phyloP scores from a whole-genome alignment of 2,113 vertebrate genomes.

The Morone chrysops region DNA sequence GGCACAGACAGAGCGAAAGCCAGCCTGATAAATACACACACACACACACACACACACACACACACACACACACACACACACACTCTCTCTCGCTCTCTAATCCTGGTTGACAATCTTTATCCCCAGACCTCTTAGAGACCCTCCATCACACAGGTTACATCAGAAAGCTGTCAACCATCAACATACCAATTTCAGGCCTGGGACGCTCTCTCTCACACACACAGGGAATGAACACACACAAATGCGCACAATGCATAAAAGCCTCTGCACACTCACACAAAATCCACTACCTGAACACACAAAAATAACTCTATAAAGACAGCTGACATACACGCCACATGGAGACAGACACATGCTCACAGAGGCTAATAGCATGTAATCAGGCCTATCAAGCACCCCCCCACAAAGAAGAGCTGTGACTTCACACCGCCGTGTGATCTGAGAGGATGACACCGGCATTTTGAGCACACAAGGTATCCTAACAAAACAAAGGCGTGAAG shows the following conservation, averaged over 20 bases:
- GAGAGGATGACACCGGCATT: not conserved
- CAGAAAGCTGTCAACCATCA: conserved; percentile 51
- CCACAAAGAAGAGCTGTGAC: conserved; percentile 30
- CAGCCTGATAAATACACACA: not conserved
- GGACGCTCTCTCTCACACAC: not conserved
- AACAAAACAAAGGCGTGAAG: conserved; percentile 22
- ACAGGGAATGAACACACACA: not conserved
- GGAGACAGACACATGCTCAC: not conserved
- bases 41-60: not conserved
- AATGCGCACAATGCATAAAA: not conserved
- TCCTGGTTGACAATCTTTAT: conserved; percentile 52
- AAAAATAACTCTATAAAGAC: not conserved
- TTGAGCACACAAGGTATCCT: not conserved
- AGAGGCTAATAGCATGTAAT: conserved; percentile 32
- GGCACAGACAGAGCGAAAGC: conserved; percentile 15
- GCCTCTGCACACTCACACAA: conserved; percentile 13
- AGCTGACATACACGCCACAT: not conserved
- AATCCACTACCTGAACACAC: not conserved
- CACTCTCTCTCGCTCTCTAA: conserved; percentile 16
- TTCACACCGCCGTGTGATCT: not conserved
- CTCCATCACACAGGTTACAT: conserved; percentile 51
- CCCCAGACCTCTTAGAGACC: conserved; percentile 50
- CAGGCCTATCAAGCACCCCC: conserved; percentile 3
- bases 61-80: conserved; percentile 22
- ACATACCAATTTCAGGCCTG: conserved; percentile 46